Evolutionary conservation across 2,888 invertebrate species (phyloP).

Genomic region (Calliopum simillimum): DNA sequence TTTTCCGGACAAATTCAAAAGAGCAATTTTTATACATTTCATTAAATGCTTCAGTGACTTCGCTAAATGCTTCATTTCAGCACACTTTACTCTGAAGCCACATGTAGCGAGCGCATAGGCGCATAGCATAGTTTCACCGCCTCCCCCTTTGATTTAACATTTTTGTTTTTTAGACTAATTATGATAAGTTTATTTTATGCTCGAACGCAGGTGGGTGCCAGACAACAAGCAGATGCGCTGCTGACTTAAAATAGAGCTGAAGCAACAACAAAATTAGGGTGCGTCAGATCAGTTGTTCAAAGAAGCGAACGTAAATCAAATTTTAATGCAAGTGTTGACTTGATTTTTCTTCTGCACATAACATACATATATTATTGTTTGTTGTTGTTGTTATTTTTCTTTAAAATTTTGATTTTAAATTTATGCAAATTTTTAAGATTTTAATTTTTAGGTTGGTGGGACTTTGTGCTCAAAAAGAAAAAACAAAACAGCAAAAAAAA

Average conservation of each 20-base stretch:
- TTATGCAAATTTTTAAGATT: too few relatives aligned
- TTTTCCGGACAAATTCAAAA: too few relatives aligned
- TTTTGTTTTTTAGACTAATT: slow-evolving; percentile 4
- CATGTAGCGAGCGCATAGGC: background rate
- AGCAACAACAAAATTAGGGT: slow-evolving; percentile 1
- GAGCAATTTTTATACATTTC: too few relatives aligned
- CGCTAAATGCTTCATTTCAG: too few relatives aligned
- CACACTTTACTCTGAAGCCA: background rate
- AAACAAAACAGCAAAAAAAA: too few relatives aligned
- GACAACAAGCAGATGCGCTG: slow-evolving; percentile 9
- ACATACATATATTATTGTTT: too few relatives aligned
- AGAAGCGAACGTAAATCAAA: background rate
- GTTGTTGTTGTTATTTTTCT: too few relatives aligned
- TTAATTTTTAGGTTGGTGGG: too few relatives aligned
- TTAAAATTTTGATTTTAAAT: too few relatives aligned
- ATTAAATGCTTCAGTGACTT: too few relatives aligned
- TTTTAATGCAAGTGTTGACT: background rate
- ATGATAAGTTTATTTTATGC: slow-evolving; percentile 7
- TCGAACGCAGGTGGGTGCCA: slow-evolving; percentile 21
- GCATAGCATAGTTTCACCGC: background rate
- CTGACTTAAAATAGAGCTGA: slow-evolving; percentile 5
- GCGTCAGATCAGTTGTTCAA: slow-evolving; percentile 1
- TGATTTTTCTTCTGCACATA: background rate
- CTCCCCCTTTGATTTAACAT: background rate
- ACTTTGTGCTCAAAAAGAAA: too few relatives aligned